phyloP scores from a whole-genome alignment of 1,140 invertebrate genomes.

The Pteromalus puparum region DNA sequence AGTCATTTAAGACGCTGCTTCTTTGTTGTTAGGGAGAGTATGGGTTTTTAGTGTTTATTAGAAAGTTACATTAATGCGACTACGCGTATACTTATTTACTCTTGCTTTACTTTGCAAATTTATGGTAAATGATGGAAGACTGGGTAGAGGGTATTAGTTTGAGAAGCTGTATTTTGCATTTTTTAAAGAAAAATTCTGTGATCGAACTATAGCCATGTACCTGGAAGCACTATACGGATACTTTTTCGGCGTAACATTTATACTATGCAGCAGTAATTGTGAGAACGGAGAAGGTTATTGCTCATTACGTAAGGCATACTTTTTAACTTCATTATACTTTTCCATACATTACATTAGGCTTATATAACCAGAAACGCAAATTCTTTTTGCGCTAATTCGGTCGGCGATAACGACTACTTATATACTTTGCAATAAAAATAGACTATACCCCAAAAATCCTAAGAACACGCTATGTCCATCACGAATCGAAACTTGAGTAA shows the following conservation, averaged over 20 bases:
- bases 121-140: not conserved
- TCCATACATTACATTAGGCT: conserved; percentile 33
- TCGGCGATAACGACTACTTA: not conserved
- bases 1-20: not conserved
- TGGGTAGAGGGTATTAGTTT: too few relatives aligned
- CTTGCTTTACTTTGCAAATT: not conserved
- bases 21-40: not conserved
- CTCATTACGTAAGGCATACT: conserved; percentile 33
- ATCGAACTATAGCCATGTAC: not conserved
- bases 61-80: not conserved
- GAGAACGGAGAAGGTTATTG: conserved; percentile 26
- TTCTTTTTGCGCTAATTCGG: too few relatives aligned
- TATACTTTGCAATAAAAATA: conserved; percentile 20
- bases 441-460: not conserved
- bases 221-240: not conserved
- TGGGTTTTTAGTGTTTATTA: not conserved
- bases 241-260: conserved; percentile 29
- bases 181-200: not conserved
- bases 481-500: not conserved
- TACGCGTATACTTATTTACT: not conserved
- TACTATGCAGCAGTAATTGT: not conserved
- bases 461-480: too few relatives aligned
- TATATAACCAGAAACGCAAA: conserved; percentile 29
- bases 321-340: conserved; percentile 34
- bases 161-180: too few relatives aligned